Conservation (phyloP, 2,113 vertebrate genomes). For the Podilymbus podiceps region DNA sequence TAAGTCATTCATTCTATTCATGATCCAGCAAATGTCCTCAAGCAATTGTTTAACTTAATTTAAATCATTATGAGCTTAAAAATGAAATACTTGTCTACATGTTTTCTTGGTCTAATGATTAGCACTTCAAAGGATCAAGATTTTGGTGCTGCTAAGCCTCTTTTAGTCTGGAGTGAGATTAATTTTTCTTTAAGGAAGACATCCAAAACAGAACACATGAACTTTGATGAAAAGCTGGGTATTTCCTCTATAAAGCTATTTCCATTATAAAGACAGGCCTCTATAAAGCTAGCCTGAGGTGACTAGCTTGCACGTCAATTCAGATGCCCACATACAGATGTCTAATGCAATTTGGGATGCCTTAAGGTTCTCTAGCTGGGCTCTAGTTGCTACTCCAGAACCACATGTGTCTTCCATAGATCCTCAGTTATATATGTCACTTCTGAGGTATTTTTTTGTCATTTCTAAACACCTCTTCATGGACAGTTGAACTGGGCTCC, state of each 20-base stretch:
- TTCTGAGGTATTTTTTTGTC: background rate
- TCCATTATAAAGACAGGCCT: too few relatives aligned
- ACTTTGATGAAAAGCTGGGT: background rate
- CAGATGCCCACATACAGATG: background rate
- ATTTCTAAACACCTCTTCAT: background rate
- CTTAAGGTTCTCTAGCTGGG: background rate
- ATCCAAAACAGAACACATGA: background rate
- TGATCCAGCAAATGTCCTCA: background rate
- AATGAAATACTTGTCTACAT: background rate
- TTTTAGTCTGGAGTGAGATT: background rate
- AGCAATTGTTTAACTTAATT: background rate
- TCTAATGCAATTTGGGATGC: background rate
- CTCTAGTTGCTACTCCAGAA: background rate
- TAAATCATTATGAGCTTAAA: background rate
- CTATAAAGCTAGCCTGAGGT: background rate
- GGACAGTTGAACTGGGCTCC: background rate
- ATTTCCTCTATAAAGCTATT: background rate
- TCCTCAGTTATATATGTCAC: background rate
- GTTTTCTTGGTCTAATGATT: background rate
- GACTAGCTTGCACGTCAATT: background rate
- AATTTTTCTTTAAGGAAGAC: background rate
- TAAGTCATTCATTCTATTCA: background rate
- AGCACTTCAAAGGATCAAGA: background rate
- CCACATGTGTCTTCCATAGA: background rate
- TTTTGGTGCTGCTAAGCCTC: background rate